Percentiles rank a stretch among this genome's conserved stretches.
These are phyloP conservation scores for Philereme transversata DNA, from an alignment of 2,888 invertebrate species.

Conservation along the genomic window DNA sequence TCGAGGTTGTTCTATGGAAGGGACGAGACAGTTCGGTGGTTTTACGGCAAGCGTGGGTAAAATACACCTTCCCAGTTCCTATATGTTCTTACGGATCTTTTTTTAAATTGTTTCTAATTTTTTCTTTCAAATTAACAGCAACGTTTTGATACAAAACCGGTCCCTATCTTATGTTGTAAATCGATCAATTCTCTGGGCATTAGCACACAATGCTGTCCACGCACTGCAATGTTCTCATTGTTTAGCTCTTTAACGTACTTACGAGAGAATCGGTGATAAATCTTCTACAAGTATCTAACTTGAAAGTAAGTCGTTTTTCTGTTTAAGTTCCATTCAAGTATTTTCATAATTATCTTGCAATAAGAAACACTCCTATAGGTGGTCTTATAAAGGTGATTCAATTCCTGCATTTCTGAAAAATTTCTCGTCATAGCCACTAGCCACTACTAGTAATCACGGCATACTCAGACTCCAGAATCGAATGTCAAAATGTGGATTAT, in stretches of 20 bases:
- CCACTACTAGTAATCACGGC: too few species aligned
- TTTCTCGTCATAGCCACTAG: neutral
- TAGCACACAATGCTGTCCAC: slow-evolving; percentile 48
- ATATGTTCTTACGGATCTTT: too few species aligned
- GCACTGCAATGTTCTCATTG: slow-evolving; percentile 35
- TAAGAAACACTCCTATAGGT: too few species aligned
- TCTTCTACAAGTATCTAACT: slow-evolving; percentile 2
- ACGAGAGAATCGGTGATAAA: slow-evolving; percentile 15
- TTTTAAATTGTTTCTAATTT: neutral
- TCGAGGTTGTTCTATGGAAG: slow-evolving; percentile 9
- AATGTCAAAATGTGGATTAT: too few species aligned
- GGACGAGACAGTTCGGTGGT: too few species aligned
- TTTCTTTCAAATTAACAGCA: neutral
- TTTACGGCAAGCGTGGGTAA: too few species aligned
- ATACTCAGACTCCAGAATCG: too few species aligned
- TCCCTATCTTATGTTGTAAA: slow-evolving; percentile 9
- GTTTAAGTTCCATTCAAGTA: too few species aligned
- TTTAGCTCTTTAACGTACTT: slow-evolving; percentile 38
- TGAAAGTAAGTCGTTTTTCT: neutral
- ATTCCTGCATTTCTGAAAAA: neutral
- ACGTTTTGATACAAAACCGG: slow-evolving; percentile 17
- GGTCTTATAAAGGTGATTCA: too few species aligned
- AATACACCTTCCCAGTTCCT: too few species aligned
- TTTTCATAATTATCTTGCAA: too few species aligned
- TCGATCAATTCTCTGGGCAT: slow-evolving; percentile 39